Evolutionary conservation across 2,113 vertebrate genomes (phyloP).

Genomic region (Cephalopholis sonnerati): DNA sequence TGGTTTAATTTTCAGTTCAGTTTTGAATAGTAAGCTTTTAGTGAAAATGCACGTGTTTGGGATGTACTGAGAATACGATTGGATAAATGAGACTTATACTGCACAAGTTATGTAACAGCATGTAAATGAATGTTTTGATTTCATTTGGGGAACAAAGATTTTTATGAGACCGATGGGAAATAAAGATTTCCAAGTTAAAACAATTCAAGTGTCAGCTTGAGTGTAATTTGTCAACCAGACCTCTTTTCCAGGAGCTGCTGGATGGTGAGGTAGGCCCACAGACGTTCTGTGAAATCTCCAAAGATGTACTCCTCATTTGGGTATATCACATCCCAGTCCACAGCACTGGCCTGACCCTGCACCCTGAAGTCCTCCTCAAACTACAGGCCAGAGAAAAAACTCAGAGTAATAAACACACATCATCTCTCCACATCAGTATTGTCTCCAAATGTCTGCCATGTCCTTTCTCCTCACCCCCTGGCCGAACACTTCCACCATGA

Average conservation of each 20-base stretch:
- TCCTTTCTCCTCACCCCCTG: conserved; percentile 83
- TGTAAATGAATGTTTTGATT: too few relatives aligned
- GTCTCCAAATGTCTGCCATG: not conserved
- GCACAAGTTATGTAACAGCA: too few relatives aligned
- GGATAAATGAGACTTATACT: too few relatives aligned
- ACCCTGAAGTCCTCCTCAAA: conserved; percentile 61
- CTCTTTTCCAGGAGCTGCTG: conserved; percentile 87
- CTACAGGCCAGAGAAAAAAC: conserved; percentile 47
- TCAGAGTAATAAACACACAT: not conserved
- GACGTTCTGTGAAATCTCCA: conserved; percentile 86
- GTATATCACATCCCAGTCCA: conserved; percentile 80
- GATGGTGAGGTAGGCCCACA: conserved; percentile 92
- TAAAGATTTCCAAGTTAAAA: not conserved
- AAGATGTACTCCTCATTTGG: conserved; percentile 87
- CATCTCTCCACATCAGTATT: not conserved
- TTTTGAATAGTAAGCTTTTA: too few relatives aligned
- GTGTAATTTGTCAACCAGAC: conserved; percentile 63
- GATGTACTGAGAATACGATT: too few relatives aligned
- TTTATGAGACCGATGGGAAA: not conserved
- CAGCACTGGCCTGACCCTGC: conserved; percentile 67
- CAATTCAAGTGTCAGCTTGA: not conserved
- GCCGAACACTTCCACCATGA: conserved; percentile 86
- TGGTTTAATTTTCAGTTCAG: too few relatives aligned
- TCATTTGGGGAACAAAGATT: too few relatives aligned
- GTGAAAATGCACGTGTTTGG: too few relatives aligned